These are phyloP conservation scores for Tigriopus californicus DNA, from an alignment of 2,888 invertebrate genomes.

Conservation along the genomic window DNA sequence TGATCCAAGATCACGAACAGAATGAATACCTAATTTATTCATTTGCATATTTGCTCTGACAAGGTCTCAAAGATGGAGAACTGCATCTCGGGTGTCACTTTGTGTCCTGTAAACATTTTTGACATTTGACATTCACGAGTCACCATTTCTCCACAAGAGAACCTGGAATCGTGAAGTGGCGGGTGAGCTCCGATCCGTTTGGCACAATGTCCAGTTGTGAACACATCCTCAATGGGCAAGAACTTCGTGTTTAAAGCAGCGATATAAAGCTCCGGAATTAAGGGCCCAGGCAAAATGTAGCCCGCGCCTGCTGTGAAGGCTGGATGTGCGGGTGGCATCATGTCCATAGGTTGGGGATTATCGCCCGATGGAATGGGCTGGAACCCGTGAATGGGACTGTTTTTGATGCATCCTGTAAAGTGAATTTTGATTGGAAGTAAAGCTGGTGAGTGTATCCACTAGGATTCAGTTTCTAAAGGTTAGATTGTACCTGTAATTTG, in stretches of 20 bases:
- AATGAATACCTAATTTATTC: no score
- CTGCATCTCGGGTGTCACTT: conserved; percentile 19
- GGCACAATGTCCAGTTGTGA: conserved; percentile 24
- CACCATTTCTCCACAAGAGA: conserved; percentile 22
- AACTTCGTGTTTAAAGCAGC: conserved; percentile 21
- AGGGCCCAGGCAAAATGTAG: conserved; percentile 25
- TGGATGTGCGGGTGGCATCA: conserved; percentile 22
- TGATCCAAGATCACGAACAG: no score
- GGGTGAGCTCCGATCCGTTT: conserved; percentile 19
- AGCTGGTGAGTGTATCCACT: no score
- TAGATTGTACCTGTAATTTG: no score
- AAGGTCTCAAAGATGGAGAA: neutral
- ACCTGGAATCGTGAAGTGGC: conserved; percentile 20
- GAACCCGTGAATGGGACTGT: neutral
- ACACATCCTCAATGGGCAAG: conserved; percentile 26
- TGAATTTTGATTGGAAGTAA: neutral
- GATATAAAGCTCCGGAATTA: conserved; percentile 23
- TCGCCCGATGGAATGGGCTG: conserved; percentile 19
- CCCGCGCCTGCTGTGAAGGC: conserved; percentile 27
- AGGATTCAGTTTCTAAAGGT: no score
- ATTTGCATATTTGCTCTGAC: neutral
- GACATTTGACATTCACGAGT: conserved; percentile 20
- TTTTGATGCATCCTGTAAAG: conserved; percentile 21
- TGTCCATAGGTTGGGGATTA: neutral
- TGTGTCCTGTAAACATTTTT: conserved; percentile 21